phyloP scores from a whole-genome alignment of 2,797 vertebrate species.

The Botia kubotai region DNA sequence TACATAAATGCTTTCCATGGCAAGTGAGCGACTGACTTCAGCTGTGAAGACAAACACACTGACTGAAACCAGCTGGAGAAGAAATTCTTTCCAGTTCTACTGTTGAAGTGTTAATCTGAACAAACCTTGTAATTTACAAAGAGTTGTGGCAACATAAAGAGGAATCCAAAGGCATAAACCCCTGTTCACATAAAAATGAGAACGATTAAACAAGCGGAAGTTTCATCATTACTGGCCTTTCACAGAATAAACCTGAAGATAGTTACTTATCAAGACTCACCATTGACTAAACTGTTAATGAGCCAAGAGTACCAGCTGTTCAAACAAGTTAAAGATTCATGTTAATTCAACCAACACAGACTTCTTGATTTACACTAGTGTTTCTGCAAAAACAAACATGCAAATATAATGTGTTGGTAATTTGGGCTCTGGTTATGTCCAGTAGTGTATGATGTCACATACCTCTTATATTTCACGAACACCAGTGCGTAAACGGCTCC shows the following conservation, averaged over 20 bases:
- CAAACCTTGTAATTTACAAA: conserved; percentile 98
- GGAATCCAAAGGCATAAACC: conserved; percentile 97
- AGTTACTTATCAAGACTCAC: conserved; percentile 72
- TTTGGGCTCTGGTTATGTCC: not conserved
- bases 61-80: not conserved
- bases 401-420: not conserved
- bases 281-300: conserved; percentile 98
- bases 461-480: conserved; percentile 97
- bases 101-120: not conserved
- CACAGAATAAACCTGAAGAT: not conserved
- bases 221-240: not conserved
- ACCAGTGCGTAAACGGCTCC: conserved; percentile 93
- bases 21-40: conserved; percentile 97
- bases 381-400: no score
- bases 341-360: not conserved
- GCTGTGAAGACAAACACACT: conserved; percentile 73
- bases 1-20: conserved; percentile 99
- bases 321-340: conserved; percentile 4
- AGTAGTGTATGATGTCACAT: not conserved
- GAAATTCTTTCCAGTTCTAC: not conserved
- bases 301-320: conserved; percentile 98
- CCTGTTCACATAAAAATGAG: conserved; percentile 73
- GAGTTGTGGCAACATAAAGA: conserved; percentile 99
- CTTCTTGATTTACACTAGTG: no score
- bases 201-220: not conserved